Evolutionary conservation across 2,797 vertebrate genomes (phyloP), one percentile per base, ranked within the genome.

Genomic region (Diplodus sargus): DNA sequence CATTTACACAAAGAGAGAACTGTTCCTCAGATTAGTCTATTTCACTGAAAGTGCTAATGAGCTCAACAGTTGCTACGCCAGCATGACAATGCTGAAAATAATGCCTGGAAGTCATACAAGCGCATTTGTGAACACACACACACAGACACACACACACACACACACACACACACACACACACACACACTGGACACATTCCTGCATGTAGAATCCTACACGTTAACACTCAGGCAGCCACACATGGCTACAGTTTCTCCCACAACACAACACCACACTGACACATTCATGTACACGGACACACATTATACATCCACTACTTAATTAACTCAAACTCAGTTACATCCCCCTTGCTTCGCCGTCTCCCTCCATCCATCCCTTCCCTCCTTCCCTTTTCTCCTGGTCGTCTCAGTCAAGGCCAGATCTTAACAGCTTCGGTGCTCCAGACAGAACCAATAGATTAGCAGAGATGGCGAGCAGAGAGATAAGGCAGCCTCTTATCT

Each of bases 361-460:
- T 39, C 30, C 6, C 49, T 53, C 22, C 75, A 20, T 54, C 54
- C 16, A 25, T 3, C 25, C 25, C 14, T 47, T 30, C 56, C 18
- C 23, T 58, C 28, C 42, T 7, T 34, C 30, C 30, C 30, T 6
- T 5, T 34, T 39, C 30, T 49, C 30, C 22, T 4, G 18, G 30
- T 71, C 6, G 6, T 71, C 42, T 49, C 28, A 39, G 69, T 70
- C 51, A 39, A 72, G 61, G 70, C 74, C 81, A 82, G 75, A 85
- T 80, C 70, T 84, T 68, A 69, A 73, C 65, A 0, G 56, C 70
- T 66, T 68, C 60, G 30, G 57, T 11, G 18, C 59, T 75, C 17
- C 70, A 81, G 76, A 85, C 81, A 81, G 71, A 85, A 76, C 66
- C 70, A 60, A 83, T 66, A 87, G 84, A 87, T 89, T 56, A 74